Evolutionary conservation across 2,888 invertebrate genomes (phyloP).

Genomic region (Patella pellucida): DNA sequence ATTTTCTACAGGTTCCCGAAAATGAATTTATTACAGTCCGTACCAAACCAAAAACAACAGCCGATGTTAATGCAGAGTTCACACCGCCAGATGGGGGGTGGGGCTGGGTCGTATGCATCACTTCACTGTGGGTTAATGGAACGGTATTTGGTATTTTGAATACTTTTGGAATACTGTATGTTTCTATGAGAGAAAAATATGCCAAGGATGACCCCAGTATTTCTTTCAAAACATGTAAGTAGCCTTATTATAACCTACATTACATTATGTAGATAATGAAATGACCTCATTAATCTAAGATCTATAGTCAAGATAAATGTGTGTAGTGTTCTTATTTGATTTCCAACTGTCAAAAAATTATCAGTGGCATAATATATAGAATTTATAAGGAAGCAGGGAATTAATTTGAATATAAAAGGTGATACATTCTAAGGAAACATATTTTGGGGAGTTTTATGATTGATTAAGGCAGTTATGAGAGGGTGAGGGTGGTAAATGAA

Average conservation of each 20-base stretch:
- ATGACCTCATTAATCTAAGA: too few relatives aligned
- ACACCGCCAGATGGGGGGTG: conserved; percentile 79
- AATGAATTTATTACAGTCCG: conserved; percentile 15
- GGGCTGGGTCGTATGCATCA: conserved; percentile 86
- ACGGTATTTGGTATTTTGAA: conserved; percentile 92
- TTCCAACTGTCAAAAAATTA: too few relatives aligned
- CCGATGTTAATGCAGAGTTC: conserved; percentile 30
- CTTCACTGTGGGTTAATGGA: conserved; percentile 90
- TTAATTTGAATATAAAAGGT: too few relatives aligned
- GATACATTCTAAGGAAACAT: too few relatives aligned
- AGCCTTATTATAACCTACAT: neutral
- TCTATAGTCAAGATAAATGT: too few relatives aligned
- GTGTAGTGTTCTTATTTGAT: too few relatives aligned
- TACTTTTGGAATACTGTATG: conserved; percentile 85
- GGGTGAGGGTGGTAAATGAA: too few relatives aligned
- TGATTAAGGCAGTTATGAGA: too few relatives aligned
- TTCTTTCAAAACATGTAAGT: conserved; percentile 85
- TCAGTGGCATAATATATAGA: too few relatives aligned
- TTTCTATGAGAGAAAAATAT: conserved; percentile 76
- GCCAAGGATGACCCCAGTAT: conserved; percentile 78
- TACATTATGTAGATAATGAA: too few relatives aligned
- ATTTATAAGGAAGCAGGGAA: too few relatives aligned
- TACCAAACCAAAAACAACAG: neutral
- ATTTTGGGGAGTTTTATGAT: too few relatives aligned
- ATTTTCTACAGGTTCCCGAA: conserved; percentile 21